Evolutionary conservation across 2,888 invertebrate species (phyloP).

Genomic region (Zele albiditarsus): DNA sequence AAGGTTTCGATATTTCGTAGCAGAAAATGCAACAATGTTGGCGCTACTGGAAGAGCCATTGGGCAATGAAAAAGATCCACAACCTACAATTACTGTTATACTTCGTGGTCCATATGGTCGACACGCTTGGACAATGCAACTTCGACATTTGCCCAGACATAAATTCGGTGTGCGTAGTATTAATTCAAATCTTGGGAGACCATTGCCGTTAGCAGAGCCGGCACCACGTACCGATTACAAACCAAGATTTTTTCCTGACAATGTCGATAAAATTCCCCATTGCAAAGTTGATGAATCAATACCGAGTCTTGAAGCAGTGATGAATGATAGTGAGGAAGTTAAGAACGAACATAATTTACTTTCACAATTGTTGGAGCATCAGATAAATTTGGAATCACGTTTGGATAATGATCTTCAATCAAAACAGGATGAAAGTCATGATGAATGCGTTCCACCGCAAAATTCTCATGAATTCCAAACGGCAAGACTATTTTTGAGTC

Average conservation of each 20-base stretch:
- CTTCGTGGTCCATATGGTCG: conserved; percentile 95
- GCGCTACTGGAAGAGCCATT: conserved; percentile 93
- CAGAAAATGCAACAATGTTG: conserved; percentile 91
- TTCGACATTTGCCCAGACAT: conserved; percentile 89
- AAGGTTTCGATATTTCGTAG: conserved; percentile 90
- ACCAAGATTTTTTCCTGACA: conserved; percentile 86
- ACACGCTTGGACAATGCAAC: conserved; percentile 94
- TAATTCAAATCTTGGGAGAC: conserved; percentile 80
- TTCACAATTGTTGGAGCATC: conserved; percentile 82
- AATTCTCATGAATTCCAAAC: conserved; percentile 96
- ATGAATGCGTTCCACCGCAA: conserved; percentile 86
- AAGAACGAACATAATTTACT: conserved; percentile 80
- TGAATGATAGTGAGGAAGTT: conserved; percentile 75
- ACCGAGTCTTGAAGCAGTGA: conserved; percentile 87
- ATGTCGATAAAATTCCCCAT: conserved; percentile 84
- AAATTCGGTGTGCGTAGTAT: conserved; percentile 82
- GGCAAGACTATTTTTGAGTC: conserved; percentile 93
- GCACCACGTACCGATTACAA: conserved; percentile 80
- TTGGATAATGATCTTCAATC: conserved; percentile 69
- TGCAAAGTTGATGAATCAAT: conserved; percentile 90
- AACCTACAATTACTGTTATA: conserved; percentile 91
- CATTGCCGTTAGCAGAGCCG: conserved; percentile 84
- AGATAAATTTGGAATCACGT: conserved; percentile 75
- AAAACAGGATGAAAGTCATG: conserved; percentile 73
- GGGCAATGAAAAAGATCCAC: conserved; percentile 94